Base-by-base conservation (phyloP, 2,113 vertebrate species). In the Aspiorhynchus laticeps region DNA sequence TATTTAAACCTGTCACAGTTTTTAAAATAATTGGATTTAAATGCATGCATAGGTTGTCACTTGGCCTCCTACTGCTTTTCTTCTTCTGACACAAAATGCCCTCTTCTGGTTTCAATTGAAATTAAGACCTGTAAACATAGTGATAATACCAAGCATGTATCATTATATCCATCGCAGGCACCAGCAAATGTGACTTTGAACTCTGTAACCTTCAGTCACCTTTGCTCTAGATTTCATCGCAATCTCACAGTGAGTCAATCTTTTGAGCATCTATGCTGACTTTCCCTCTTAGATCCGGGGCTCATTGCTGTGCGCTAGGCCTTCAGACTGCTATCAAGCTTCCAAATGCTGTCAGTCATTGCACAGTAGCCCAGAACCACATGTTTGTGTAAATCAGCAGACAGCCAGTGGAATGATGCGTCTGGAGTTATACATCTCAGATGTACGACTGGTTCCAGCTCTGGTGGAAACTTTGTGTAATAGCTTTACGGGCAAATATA, bases 401-500 rank as follows among this genome's bases (percentile, higher is more conserved):
- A 88, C 90, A 92, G 91, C 88, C 87, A 75, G 51, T 63, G 2
- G 43, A 78, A 83, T 46, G 33, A 83, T 65, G 80, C 56, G 26
- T 81, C 80, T 65, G 63, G 84, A 67, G 86, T 91, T 89, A 94
- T 91, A 86, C 84, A 90, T 91, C 84, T 92, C 92, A 94, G 91
- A 93, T 93, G 91, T 93, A 89, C 88, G 75, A 90, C 88, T n/a
- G 67, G 85, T 92, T 92, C 91, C 89, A 91, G 84, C 63, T 83
- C 88, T 83, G 88, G 85, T 90, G 87, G 86, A 87, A 90, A 88
- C 76, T 87, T 59, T 79, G 88, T 53, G 78, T 85, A 83, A 89
- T 87, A 28, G 69, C 76, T 85, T 69, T 59, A 77, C 38, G 36
- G 76, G 17, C 56, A 75, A 36, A 80, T 83, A 87, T 83, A 83